Base-by-base conservation (phyloP, 2,797 vertebrate species). In the Pelochelys cantorii region DNA sequence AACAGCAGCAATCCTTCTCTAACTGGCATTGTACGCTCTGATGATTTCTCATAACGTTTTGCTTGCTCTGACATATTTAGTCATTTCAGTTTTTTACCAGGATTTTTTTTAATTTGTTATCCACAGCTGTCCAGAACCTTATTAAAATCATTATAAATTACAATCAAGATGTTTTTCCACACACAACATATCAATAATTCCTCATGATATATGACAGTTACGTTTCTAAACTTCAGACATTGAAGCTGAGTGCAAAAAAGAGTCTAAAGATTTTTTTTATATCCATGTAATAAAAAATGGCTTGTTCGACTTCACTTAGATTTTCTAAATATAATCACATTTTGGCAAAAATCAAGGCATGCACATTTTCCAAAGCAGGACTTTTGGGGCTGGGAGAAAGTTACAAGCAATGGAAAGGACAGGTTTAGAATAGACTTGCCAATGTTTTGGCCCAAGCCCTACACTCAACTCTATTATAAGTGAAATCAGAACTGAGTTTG, bases 111-210 rank as follows among this genome's bases (percentile, higher is more conserved):
- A 86, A 93, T 65, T 84, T 92, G 85, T 89, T 94, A 93, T 80
- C 79, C 88, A 59, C n/a, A 92, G 90, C 75, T 55, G 94, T 78
- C 86, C 12, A 91, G 90, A 96, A 92, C 37, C n/a, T 84, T 94
- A 95, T 81, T 96, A 94, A 97, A 96, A 91, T 95, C 42, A 81
- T 52, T 90, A 85, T 82, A 95, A 92, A 97, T 91, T 94, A 95
- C 42, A 93, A 93, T 25, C 74, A 37, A 92, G 92, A 91, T 86
- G 53, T 85, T 96, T 94, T 97, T 91, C 62, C 62, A 79, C 27
- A 88, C 18, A 3, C 83, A 89, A 86, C 81, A 31, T 34, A 95
- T 68, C 84, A 93, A 90, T 88, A 77, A 95, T 94, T 85, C 59
- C 84, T 90, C 91, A 53, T 31, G 85, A 82, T 88, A 92, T 87